Conservation (phyloP, 2,113 vertebrate species). For the Rostratula benghalensis region DNA sequence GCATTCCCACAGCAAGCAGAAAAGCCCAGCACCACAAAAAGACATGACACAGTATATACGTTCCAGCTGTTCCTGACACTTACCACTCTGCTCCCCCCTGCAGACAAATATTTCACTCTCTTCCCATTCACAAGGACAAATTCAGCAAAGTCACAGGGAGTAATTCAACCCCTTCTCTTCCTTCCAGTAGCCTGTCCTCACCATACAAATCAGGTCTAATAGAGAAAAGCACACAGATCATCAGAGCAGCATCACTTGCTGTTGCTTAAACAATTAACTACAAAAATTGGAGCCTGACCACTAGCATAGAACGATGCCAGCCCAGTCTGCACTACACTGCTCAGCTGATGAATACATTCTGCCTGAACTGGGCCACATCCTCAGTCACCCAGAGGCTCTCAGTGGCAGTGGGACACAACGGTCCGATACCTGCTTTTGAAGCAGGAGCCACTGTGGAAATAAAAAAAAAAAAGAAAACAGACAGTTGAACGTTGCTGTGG, state of each 20-base stretch:
- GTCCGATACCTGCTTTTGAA: neutral
- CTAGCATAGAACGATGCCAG: neutral
- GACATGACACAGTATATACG: slow-evolving; percentile 31
- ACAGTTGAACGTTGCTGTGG: slow-evolving; percentile 13
- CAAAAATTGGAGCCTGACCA: neutral
- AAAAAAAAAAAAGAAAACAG: neutral
- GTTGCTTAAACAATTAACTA: neutral
- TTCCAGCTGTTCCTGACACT: slow-evolving; percentile 69
- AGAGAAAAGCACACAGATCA: neutral
- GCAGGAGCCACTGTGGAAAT: neutral
- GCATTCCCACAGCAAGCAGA: slow-evolving; percentile 51
- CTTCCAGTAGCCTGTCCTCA: slow-evolving; percentile 37
- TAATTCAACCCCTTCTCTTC: neutral
- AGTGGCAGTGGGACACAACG: neutral
- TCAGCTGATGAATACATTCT: neutral
- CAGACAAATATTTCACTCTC: slow-evolving; percentile 27
- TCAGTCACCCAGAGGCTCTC: neutral
- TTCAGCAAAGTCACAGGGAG: slow-evolving; percentile 10
- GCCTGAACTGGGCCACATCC: rapidly evolving
- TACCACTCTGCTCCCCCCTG: neutral
- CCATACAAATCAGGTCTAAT: slow-evolving; percentile 21
- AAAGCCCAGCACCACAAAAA: slow-evolving; percentile 40
- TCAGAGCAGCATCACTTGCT: neutral
- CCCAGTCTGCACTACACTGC: neutral
- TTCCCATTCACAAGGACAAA: slow-evolving; percentile 42